Evolutionary conservation across 2,797 vertebrate species (phyloP).

Genomic region (Lerista edwardsae): DNA sequence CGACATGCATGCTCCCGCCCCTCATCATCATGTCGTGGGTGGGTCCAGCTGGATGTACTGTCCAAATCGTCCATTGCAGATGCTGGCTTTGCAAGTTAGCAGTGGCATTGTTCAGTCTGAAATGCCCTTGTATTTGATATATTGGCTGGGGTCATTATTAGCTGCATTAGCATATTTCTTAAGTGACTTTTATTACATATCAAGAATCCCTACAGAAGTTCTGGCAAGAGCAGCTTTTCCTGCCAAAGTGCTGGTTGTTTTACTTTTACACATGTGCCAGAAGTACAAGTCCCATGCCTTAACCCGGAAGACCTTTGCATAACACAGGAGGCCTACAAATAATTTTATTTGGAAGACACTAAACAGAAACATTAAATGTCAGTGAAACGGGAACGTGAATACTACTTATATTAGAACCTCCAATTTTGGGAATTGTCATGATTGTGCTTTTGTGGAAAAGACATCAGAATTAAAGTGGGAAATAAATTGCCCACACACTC

Average conservation of each 20-base stretch:
- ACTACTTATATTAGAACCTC: not conserved
- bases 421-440: not conserved
- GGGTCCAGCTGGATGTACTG: too few species aligned
- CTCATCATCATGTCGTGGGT: too few species aligned
- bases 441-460: not conserved
- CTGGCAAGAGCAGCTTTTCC: not conserved
- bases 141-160: not conserved
- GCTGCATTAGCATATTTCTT: rapidly evolving
- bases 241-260: not conserved
- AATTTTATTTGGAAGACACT: not conserved
- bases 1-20: too few species aligned
- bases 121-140: constrained; percentile 32
- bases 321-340: not conserved
- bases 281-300: too few species aligned
- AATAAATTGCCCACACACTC: not conserved
- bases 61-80: too few species aligned
- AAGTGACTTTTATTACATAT: not conserved
- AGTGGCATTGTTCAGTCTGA: constrained; percentile 25
- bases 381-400: not conserved
- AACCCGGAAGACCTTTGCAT: not conserved
- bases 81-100: not conserved
- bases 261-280: too few species aligned
- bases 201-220: not conserved
- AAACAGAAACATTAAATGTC: not conserved
- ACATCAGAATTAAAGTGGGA: not conserved